Conservation (phyloP, 2,888 invertebrate species). For the Drosophila robusta region DNA sequence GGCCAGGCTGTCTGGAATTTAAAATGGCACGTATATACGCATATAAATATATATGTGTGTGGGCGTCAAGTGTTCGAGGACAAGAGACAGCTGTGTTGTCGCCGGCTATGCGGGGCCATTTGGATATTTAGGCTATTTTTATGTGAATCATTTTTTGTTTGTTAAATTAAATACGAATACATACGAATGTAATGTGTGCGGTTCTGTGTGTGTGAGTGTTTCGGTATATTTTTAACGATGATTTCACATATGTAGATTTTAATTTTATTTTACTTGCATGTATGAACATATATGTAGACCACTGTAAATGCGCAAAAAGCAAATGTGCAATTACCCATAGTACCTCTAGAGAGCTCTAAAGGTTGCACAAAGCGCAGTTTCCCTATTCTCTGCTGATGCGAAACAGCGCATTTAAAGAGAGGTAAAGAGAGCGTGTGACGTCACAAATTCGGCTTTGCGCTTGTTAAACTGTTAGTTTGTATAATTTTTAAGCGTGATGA, state of each 20-base stretch:
- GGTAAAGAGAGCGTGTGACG: neutral
- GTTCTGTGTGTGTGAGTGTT: constrained; percentile 23
- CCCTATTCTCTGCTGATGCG: neutral
- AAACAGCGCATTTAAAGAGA: neutral
- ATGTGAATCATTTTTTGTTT: constrained; percentile 76
- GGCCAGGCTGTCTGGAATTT: constrained; percentile 57
- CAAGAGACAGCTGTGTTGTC: constrained; percentile 64
- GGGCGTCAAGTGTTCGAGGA: constrained; percentile 57
- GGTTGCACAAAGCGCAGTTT: neutral
- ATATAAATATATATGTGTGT: constrained; percentile 13
- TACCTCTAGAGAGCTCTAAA: neutral
- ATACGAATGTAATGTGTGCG: constrained; percentile 27
- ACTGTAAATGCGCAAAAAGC: constrained; percentile 34
- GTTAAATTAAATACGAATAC: constrained; percentile 64
- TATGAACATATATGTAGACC: neutral
- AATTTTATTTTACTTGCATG: constrained; percentile 32
- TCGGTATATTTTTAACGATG: constrained; percentile 70
- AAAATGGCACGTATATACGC: constrained; percentile 37
- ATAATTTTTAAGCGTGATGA: too few relatives aligned
- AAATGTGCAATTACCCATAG: constrained; percentile 10
- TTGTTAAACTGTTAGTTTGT: neutral
- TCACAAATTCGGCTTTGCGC: neutral
- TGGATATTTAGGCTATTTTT: constrained; percentile 64
- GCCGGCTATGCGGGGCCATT: constrained; percentile 40
- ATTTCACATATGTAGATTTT: constrained; percentile 61